A percentile compares a stretch with the other conserved stretches of the same genome.
Conservation (phyloP, 2,113 vertebrate genomes). For the Gracilinanus agilis region DNA sequence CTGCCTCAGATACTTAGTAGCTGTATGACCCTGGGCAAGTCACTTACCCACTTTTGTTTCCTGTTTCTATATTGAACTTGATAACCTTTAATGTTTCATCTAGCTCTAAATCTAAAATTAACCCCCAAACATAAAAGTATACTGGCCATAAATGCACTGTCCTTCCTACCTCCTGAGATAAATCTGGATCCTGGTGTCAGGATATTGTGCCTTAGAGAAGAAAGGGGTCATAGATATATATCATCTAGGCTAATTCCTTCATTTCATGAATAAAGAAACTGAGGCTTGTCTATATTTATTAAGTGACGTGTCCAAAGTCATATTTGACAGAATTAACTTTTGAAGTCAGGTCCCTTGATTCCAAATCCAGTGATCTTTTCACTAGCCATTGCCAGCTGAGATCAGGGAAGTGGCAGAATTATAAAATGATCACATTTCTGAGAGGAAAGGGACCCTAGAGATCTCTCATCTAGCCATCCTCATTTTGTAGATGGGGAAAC, state of each 20-base stretch:
- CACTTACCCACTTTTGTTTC: neutral
- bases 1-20: neutral
- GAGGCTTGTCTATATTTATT: neutral
- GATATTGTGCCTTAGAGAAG: neutral
- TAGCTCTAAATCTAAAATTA: neutral
- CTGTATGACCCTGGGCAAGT: neutral
- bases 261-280: slow-evolving; percentile 15
- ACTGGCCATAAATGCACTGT: neutral
- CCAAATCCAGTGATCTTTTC: neutral
- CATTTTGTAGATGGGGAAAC: neutral
- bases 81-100: neutral
- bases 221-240: neutral
- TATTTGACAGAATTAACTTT: no score
- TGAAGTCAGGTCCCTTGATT: neutral
- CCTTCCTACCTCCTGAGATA: neutral
- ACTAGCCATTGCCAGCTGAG: neutral
- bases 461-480: neutral
- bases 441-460: neutral
- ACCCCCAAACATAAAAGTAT: neutral
- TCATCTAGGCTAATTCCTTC: neutral
- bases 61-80: neutral
- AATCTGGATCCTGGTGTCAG: neutral
- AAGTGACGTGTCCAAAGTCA: neutral
- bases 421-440: neutral
- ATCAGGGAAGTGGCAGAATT: neutral